Conservation (phyloP, 2,113 vertebrate species). For the Fregetta grallaria region DNA sequence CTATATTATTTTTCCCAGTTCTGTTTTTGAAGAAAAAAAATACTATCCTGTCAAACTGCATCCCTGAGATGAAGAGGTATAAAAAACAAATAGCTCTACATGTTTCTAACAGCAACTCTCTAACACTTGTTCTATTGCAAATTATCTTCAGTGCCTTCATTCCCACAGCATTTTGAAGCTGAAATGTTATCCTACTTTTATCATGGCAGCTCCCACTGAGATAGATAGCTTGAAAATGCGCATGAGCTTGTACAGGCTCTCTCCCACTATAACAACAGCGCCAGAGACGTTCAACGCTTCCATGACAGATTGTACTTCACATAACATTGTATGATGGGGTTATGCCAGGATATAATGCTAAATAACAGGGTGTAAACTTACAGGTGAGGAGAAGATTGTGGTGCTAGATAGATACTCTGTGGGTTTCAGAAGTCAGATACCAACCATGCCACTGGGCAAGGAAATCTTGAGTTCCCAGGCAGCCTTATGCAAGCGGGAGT, state of each 20-base stretch:
- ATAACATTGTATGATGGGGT: accelerated
- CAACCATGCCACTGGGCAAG: background rate
- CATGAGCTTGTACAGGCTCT: background rate
- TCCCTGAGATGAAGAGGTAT: background rate
- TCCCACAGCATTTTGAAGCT: background rate
- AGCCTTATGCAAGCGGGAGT: background rate
- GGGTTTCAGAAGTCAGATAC: background rate
- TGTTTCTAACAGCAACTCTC: background rate
- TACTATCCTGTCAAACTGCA: background rate
- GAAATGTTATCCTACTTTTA: background rate
- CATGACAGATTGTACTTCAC: background rate
- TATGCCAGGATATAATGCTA: background rate
- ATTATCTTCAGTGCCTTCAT: background rate
- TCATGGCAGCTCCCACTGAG: background rate
- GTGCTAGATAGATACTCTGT: background rate
- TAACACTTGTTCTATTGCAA: background rate
- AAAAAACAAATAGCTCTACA: constrained; percentile 5
- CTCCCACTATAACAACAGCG: background rate
- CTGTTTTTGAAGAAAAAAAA: constrained; percentile 27
- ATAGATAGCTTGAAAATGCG: background rate
- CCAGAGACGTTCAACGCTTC: accelerated
- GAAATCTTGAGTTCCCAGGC: background rate
- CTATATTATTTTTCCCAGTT: background rate
- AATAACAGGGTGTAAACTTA: background rate
- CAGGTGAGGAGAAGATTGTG: background rate